These are phyloP conservation scores for Erebia aethiops DNA, from an alignment of 2,888 invertebrate species.

Conservation along the genomic window DNA sequence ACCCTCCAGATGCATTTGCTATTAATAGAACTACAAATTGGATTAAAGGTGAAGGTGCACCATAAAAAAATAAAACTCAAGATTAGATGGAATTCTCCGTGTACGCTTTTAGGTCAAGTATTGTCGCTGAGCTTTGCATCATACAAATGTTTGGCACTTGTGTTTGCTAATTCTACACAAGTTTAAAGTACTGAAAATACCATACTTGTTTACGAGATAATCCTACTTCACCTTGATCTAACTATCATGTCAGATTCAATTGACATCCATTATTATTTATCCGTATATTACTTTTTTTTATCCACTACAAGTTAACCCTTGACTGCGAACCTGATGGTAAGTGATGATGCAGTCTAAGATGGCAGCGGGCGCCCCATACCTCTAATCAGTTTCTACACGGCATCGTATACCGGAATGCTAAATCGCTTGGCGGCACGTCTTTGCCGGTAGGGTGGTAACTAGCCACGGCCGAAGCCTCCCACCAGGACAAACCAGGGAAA, in stretches of 20 bases:
- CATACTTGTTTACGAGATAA: constrained; percentile 36
- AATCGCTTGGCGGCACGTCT: too few species aligned
- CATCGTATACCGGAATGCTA: too few species aligned
- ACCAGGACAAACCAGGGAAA: too few species aligned
- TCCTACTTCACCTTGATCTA: constrained; percentile 35
- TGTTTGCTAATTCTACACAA: constrained; percentile 40
- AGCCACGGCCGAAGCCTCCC: too few species aligned
- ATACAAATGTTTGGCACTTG: constrained; percentile 45
- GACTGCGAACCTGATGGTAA: too few species aligned
- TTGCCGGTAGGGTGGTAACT: too few species aligned
- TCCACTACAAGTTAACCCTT: too few species aligned
- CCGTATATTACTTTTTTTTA: too few species aligned
- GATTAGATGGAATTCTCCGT: constrained; percentile 45
- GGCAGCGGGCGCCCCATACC: too few species aligned
- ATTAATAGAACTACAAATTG: constrained; percentile 33
- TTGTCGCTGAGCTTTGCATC: constrained; percentile 44
- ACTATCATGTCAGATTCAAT: constrained; percentile 23
- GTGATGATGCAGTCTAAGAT: too few species aligned
- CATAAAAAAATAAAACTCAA: constrained; percentile 41
- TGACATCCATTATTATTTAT: constrained; percentile 5
- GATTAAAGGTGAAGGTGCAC: constrained; percentile 40
- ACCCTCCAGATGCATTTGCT: constrained; percentile 15
- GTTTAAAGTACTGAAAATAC: constrained; percentile 34
- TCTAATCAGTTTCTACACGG: too few species aligned
- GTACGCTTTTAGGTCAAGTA: constrained; percentile 46